phyloP scores from a whole-genome alignment of 1,140 invertebrate species.

The Sminthurides bifidus region DNA sequence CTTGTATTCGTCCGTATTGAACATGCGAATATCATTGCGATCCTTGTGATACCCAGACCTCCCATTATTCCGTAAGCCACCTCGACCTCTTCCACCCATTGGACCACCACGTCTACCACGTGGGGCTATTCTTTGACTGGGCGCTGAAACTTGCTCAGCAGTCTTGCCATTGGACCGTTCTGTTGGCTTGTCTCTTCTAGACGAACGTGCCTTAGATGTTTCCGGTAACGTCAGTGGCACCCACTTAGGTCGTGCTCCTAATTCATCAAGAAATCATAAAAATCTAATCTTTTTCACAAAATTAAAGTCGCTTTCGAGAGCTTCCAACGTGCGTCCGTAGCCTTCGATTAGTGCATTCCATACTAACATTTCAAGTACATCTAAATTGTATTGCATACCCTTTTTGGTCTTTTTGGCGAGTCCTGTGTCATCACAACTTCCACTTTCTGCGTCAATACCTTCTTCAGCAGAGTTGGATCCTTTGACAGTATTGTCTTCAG shows the following conservation, averaged over 20 bases:
- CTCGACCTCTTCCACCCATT: constrained; percentile 7
- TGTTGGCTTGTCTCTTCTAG: constrained; percentile 2
- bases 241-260: constrained; percentile 23
- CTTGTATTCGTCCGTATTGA: constrained; percentile 9
- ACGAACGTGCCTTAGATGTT: neutral
- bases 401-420: no score
- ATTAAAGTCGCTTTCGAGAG: no score
- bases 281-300: no score
- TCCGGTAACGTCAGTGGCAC: constrained; percentile 22
- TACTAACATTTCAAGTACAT: no score
- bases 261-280: neutral
- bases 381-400: no score
- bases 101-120: constrained; percentile 8
- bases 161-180: constrained; percentile 4
- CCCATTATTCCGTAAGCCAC: constrained; percentile 8
- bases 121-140: no score
- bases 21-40: neutral
- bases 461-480: neutral
- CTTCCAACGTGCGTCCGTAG: no score
- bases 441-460: no score
- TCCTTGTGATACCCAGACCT: constrained; percentile 2
- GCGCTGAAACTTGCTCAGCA: no score
- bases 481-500: neutral
- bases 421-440: no score
- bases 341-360: no score